Conservation (phyloP, 2,888 invertebrate genomes). For the Eretmocerus hayati region DNA sequence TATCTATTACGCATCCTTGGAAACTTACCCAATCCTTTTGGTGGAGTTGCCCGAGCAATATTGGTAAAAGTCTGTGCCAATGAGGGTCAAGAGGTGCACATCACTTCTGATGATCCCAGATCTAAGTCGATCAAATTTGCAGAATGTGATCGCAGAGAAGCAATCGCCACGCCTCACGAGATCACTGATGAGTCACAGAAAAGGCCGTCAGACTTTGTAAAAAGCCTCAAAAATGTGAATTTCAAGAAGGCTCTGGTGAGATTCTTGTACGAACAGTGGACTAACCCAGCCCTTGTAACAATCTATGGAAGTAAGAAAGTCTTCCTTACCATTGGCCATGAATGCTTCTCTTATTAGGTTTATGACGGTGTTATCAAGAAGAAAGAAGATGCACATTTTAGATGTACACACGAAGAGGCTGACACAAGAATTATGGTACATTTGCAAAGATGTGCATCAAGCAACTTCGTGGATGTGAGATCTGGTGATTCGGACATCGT, state of each 20-base stretch:
- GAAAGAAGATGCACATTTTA: constrained; percentile 13
- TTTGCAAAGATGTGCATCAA: too few relatives aligned
- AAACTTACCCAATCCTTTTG: not conserved
- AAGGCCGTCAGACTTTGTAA: not conserved
- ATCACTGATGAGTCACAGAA: not conserved
- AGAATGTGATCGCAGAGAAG: not conserved
- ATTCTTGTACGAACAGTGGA: constrained; percentile 2
- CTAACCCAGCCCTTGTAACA: not conserved
- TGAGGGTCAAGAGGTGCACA: not conserved
- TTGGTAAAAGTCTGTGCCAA: not conserved
- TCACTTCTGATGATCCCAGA: not conserved
- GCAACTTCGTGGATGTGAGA: constrained; percentile 19
- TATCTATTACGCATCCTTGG: not conserved
- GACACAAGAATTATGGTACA: constrained; percentile 26
- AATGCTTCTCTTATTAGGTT: constrained; percentile 22
- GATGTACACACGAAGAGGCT: constrained; percentile 27
- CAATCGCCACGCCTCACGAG: not conserved
- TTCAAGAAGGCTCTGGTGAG: constrained; percentile 1
- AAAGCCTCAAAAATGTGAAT: constrained; percentile 1
- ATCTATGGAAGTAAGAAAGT: constrained; percentile 4
- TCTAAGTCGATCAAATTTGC: not conserved
- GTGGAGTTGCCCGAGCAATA: not conserved
- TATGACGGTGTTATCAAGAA: constrained; percentile 16
- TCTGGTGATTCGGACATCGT: constrained; percentile 16
- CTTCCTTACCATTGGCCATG: constrained; percentile 20